Evolutionary conservation across 2,113 vertebrate genomes (phyloP), one percentile per base, ranked within the genome.

Genomic region (Corythornis cristatus): DNA sequence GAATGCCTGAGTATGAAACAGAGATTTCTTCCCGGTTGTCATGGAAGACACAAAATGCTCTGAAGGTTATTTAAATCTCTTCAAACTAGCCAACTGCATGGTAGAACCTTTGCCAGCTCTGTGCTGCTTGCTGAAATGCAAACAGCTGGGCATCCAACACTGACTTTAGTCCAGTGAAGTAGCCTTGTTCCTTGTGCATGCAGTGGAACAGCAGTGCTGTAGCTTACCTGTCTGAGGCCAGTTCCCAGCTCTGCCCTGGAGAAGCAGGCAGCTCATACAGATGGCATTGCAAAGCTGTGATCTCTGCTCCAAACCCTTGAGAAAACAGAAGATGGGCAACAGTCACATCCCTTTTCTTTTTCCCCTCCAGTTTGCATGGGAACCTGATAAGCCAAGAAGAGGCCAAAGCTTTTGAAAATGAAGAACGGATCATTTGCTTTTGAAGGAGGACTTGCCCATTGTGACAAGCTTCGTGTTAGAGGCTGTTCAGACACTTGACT

Each of bases 361-460:
- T 37, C 45, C 72, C 57, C 35, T 87, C 35, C 50, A 98, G 98
- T 88, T 94, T 98, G 89, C 98, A 98, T 0, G 98, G 98, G 35
- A 98, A 98, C 86, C 83, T 56, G 45, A 90, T 98, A 65, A 97
- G 93, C 62, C 93, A 91, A 23, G 98, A 98, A 43, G 98, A 98
- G 33, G 94, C 95, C 79, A 96, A 96, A 91, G 95, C 85, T 72
- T 98, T 98, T 89, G 95, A 97, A 84, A 84, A 81, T 1, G 98
- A 98, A 73, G 93, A 94, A 61, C 90, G 98, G 54, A 97, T 98
- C 26, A 35, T 98, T 94, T 97, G 94, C 92, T 97, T 97, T 88
- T 98, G 96, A 98, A 70, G 12, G 43, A 84, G 26, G 8, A 72
- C n/a, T 50, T 70, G 11, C 35, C 77, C 35, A 4, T 43, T 72